Conservation (phyloP, 2,113 vertebrate species). For the Capreolus pygargus region DNA sequence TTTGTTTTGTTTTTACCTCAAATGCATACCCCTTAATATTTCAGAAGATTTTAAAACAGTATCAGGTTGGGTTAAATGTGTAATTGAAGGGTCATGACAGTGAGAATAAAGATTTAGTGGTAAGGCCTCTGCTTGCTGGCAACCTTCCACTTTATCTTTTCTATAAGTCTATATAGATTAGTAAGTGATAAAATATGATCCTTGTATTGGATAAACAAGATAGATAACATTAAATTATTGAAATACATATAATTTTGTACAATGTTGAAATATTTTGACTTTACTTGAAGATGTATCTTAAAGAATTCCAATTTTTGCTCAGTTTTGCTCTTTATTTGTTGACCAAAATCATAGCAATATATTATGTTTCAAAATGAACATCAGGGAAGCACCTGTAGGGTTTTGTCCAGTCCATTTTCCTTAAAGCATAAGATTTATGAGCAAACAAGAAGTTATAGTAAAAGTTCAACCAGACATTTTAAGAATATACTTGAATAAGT, state of each 20-base stretch:
- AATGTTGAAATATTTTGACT: neutral
- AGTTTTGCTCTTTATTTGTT: neutral
- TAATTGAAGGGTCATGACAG: neutral
- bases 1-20: neutral
- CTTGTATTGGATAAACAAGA: neutral
- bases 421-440: neutral
- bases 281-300: neutral
- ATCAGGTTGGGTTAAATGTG: neutral
- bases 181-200: neutral
- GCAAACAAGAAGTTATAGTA: neutral
- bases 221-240: neutral
- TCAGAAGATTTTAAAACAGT: neutral
- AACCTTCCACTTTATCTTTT: neutral
- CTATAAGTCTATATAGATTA: neutral
- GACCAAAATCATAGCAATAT: neutral
- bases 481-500: neutral
- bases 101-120: neutral
- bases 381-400: neutral
- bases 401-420: neutral
- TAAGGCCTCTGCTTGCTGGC: neutral
- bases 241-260: neutral
- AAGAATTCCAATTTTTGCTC: neutral
- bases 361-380: neutral
- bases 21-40: neutral
- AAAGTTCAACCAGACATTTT: constrained; percentile 17